Evolutionary conservation across 2,113 vertebrate species (phyloP).

Genomic region (Rhynchopsitta pachyrhyncha): DNA sequence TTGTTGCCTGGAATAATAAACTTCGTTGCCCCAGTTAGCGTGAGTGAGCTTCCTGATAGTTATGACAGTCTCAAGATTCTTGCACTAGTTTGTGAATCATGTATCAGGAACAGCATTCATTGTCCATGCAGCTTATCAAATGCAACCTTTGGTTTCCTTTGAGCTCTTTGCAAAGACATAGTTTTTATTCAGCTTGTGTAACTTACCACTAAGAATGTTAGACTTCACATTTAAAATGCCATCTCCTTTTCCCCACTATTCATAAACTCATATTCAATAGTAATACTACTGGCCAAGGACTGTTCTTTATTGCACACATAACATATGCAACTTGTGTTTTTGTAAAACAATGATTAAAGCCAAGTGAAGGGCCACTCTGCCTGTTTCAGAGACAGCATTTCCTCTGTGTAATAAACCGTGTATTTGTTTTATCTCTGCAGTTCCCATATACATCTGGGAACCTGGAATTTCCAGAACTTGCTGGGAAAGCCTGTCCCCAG

Average conservation of each 20-base stretch:
- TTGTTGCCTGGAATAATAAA: background rate
- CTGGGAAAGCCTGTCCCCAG: background rate
- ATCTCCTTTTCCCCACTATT: background rate
- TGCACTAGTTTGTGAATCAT: background rate
- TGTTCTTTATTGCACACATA: background rate
- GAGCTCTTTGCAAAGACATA: background rate
- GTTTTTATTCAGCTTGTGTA: background rate
- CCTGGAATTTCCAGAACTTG: background rate
- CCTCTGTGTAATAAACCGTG: background rate
- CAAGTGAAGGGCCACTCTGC: background rate
- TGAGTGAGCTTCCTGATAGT: background rate
- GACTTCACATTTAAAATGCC: background rate
- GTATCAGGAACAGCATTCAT: background rate
- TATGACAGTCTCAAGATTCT: background rate
- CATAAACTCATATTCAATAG: background rate
- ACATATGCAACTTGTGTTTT: background rate
- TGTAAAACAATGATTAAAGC: background rate
- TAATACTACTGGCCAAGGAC: background rate
- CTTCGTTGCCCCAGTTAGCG: accelerated
- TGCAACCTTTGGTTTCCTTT: background rate
- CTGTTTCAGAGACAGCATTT: background rate
- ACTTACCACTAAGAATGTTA: background rate
- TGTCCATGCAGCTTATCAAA: background rate
- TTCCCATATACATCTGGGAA: accelerated
- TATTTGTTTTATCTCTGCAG: background rate